Base-by-base conservation (phyloP, 2,888 invertebrate genomes). In the Diloba caeruleocephala region DNA sequence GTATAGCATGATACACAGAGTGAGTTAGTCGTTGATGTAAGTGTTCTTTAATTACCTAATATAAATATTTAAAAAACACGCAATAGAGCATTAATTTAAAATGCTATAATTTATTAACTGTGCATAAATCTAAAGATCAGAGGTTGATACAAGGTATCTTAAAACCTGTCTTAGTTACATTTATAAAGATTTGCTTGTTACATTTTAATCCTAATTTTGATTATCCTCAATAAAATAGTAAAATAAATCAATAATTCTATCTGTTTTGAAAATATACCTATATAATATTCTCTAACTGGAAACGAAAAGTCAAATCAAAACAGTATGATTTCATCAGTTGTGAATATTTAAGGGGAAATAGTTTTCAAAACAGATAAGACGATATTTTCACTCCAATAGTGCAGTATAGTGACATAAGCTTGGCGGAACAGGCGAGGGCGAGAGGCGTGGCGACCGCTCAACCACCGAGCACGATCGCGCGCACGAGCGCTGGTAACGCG, bases 401-500 rank as follows among this genome's bases (percentile, higher is more conserved):
- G 45, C 48, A 48, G 54, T 46, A 25, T 43, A 49, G 37, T 70
- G 55, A 76, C 50, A 25, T 59, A 43, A 45, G 57, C 38, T 66
- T 78, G 66, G 74, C 74, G 72, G 68, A 13, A 62, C 87, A 93
- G 92, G 93, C 88, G 93, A 94, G 93, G 86, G 88, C 83, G 94
- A 93, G 93, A 93, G 93, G 93, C 93, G 93, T 70, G 87, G 88
- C 60, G 91, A 90, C 54, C 90, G 92, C 76, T 70, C 87, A 76
- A 84, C 81, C 85, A 70, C 81, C 83, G 92, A 92, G 78, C 91
- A 90, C 92, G 92, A 92, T 92, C 89, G 94, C 92, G 88, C 95
- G 95, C 94, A 94, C 94, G 94, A 95, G 90, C 94, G 95, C 88
- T 95, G 94, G 93, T 94, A 92, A 89, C 87, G 90, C 79, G 87